Evolutionary conservation across 2,888 invertebrate species (phyloP).

Genomic region (Stenoptilia bipunctidactyla): DNA sequence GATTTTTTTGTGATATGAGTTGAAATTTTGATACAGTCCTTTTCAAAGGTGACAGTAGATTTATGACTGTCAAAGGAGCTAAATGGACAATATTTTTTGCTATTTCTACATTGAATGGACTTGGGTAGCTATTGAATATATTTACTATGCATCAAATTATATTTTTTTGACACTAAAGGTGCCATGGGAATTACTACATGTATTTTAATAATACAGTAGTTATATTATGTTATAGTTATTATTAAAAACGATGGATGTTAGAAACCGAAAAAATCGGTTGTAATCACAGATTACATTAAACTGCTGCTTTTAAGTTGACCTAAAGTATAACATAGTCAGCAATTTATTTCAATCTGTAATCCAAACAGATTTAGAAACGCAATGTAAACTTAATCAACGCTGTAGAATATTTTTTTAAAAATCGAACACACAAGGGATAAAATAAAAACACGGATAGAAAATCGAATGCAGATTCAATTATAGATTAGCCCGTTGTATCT

Average conservation of each 20-base stretch:
- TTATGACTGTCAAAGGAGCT: constrained; percentile 33
- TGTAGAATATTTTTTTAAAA: too few species aligned
- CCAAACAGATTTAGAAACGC: too few species aligned
- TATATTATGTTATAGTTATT: too few species aligned
- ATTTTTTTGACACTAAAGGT: constrained; percentile 11
- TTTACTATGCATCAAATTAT: constrained; percentile 22
- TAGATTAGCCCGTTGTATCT: constrained; percentile 63
- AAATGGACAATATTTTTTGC: constrained; percentile 40
- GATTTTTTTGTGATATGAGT: too few species aligned
- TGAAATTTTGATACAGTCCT: constrained; percentile 16
- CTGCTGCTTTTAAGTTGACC: too few species aligned
- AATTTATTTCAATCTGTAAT: too few species aligned
- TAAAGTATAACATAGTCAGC: too few species aligned
- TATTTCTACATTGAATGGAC: constrained; percentile 21
- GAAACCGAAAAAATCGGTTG: too few species aligned
- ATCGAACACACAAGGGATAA: background rate
- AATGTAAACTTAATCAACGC: too few species aligned
- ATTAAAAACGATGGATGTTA: too few species aligned
- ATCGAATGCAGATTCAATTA: constrained; percentile 67
- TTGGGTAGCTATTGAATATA: constrained; percentile 14
- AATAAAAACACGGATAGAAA: constrained; percentile 51
- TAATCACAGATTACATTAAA: too few species aligned
- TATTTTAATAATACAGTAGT: too few species aligned
- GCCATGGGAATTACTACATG: background rate
- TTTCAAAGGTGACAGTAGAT: constrained; percentile 40